Conservation (phyloP, 2,888 invertebrate species). For the Tipula lateralis region DNA sequence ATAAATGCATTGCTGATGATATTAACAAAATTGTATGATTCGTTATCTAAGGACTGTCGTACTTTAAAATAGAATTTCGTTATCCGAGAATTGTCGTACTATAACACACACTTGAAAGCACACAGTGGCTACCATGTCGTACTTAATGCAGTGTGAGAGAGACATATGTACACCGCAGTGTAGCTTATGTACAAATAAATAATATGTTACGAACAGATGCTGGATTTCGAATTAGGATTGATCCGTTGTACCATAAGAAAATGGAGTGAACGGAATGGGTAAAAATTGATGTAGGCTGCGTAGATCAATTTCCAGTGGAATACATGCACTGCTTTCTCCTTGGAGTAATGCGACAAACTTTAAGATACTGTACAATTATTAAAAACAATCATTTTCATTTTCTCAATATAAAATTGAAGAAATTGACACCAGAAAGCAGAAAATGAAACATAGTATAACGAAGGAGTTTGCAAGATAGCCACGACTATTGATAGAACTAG, state of each 20-base stretch:
- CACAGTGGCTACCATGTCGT: neutral
- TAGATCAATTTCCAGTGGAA: neutral
- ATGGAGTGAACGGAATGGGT: neutral
- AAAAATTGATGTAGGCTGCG: neutral
- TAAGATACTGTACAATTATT: neutral
- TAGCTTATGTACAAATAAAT: neutral
- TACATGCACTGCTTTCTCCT: neutral
- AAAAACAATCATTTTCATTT: neutral
- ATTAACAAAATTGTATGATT: neutral
- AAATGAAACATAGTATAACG: neutral
- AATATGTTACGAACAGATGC: neutral
- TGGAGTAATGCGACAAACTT: neutral
- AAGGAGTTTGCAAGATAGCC: neutral
- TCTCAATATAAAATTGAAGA: neutral
- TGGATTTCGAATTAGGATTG: neutral
- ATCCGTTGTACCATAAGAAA: neutral
- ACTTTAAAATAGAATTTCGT: neutral
- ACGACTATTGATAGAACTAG: neutral
- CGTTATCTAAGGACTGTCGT: neutral
- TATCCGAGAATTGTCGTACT: too few species aligned
- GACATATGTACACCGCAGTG: neutral
- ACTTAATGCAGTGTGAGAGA: neutral
- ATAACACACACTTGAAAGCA: neutral
- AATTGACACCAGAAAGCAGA: neutral
- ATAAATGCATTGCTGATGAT: neutral